phyloP scores from a whole-genome alignment of 2,113 vertebrate species.

The Xiphias gladius region DNA sequence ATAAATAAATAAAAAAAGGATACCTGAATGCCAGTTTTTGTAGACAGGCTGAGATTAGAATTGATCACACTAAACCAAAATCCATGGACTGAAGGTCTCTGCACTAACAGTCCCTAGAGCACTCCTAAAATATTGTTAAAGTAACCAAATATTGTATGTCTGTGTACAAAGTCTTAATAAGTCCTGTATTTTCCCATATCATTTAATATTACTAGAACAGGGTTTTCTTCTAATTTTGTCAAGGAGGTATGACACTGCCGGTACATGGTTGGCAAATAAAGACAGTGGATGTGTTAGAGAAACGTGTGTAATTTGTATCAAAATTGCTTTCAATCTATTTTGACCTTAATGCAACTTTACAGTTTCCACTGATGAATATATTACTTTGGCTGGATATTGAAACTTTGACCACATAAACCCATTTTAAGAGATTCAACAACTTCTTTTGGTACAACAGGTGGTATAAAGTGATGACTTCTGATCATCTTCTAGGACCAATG shows the following conservation, averaged over 20 bases:
- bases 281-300: not conserved
- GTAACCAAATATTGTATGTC: not conserved
- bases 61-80: conserved; percentile 6
- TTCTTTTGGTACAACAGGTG: not conserved
- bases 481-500: not conserved
- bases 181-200: not conserved
- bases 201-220: not conserved
- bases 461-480: not conserved
- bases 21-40: not conserved
- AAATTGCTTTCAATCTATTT: not conserved
- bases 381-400: not conserved
- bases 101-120: not conserved
- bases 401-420: conserved; percentile 1
- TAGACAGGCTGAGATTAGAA: not conserved
- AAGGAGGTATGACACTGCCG: not conserved
- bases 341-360: not conserved
- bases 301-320: not conserved
- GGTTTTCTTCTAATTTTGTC: not conserved
- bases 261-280: not conserved
- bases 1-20: too few relatives aligned
- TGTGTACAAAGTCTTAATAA: not conserved
- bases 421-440: not conserved
- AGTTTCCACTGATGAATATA: not conserved
- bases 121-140: not conserved
- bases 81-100: not conserved